These are phyloP conservation scores for Coregonus suidteri DNA, from an alignment of 2,797 vertebrate species.

Conservation along the genomic window DNA sequence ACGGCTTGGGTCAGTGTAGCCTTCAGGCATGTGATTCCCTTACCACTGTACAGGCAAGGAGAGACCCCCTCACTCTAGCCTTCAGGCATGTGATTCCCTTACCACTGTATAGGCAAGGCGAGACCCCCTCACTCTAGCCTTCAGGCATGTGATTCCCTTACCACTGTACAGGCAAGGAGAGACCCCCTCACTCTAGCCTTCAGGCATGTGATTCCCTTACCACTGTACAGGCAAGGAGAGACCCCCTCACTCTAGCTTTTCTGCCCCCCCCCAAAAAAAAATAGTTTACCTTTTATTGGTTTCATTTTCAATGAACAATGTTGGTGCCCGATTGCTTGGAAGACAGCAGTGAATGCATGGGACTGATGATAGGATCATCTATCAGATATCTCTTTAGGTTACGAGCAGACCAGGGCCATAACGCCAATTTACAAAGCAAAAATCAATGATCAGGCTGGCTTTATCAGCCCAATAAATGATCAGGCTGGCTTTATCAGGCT, in stretches of 20 bases:
- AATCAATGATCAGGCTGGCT: too few species aligned
- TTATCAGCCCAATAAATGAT: too few species aligned
- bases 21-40: not conserved
- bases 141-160: not conserved
- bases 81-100: not conserved
- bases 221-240: too few species aligned
- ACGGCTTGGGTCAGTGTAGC: not conserved
- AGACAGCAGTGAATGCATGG: not conserved
- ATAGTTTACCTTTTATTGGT: too few species aligned
- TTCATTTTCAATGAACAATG: not conserved
- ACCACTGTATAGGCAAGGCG: too few species aligned
- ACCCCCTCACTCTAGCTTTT: too few species aligned
- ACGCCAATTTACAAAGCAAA: not conserved
- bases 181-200: not conserved
- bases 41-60: too few species aligned
- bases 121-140: not conserved
- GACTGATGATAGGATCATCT: too few species aligned
- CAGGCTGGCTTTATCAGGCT: too few species aligned
- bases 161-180: too few species aligned
- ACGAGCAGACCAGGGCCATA: not conserved
- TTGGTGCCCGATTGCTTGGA: not conserved
- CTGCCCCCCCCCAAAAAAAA: too few species aligned
- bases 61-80: not conserved
- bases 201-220: not conserved
- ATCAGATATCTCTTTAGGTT: not conserved